A percentile compares a stretch with the other conserved stretches of the same genome.
phyloP scores from a whole-genome alignment of 2,797 vertebrate species.

The Phrynocephalus guinanensis region DNA sequence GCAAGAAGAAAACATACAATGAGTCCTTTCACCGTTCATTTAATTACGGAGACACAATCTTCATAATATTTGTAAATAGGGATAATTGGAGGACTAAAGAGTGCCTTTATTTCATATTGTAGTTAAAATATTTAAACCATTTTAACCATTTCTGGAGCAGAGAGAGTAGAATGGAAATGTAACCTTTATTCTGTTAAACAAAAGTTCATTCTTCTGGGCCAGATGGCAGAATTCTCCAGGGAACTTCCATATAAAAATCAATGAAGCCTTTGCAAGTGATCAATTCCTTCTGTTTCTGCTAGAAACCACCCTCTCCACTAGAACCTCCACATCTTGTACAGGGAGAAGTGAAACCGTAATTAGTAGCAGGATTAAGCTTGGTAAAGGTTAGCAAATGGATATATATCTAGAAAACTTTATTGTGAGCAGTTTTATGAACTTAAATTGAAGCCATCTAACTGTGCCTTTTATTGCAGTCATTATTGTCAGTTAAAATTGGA shows the following conservation, averaged over 20 bases:
- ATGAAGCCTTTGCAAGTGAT: conserved; percentile 63
- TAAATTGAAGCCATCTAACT: conserved; percentile 74
- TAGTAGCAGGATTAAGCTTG: conserved; percentile 17
- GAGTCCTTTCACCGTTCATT: too few species aligned
- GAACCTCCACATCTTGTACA: conserved; percentile 50
- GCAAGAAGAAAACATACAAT: too few species aligned
- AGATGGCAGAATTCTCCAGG: conserved; percentile 44
- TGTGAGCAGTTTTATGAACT: conserved; percentile 51
- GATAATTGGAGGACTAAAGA: background rate
- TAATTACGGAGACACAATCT: too few species aligned
- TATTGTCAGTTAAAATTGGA: conserved; percentile 60
- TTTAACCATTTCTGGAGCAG: conserved; percentile 55
- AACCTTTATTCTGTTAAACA: conserved; percentile 51
- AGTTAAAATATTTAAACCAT: conserved; percentile 63
- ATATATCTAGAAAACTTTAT: conserved; percentile 51
- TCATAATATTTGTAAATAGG: background rate
- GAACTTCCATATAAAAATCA: conserved; percentile 59
- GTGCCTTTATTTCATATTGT: conserved; percentile 54
- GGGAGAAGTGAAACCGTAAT: conserved; percentile 49
- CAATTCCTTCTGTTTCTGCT: conserved; percentile 51
- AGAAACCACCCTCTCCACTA: conserved; percentile 48
- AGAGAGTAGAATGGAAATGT: conserved; percentile 48
- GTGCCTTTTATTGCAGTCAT: conserved; percentile 45
- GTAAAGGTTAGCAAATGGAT: conserved; percentile 58
- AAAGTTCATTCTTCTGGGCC: conserved; percentile 55